A percentile compares a stretch with the other conserved stretches of the same genome.
phyloP scores from a whole-genome alignment of 1,140 invertebrate genomes.

The Laupala kohalensis region DNA sequence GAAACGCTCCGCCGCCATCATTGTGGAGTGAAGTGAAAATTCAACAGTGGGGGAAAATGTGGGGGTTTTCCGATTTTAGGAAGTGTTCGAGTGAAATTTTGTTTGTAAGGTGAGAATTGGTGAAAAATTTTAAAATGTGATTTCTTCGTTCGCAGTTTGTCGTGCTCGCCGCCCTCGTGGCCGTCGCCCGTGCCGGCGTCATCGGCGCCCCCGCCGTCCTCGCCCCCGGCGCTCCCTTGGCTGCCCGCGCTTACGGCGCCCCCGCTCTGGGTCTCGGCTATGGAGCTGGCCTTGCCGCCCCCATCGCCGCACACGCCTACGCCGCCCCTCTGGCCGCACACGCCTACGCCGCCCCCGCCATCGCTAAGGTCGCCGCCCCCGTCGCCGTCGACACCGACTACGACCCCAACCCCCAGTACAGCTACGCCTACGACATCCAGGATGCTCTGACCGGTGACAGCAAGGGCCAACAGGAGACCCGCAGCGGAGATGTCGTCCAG shows the following conservation, averaged over 20 bases:
- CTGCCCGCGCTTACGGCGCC: slow-evolving; percentile 3
- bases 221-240: slow-evolving; percentile 13
- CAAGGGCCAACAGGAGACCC: slow-evolving; percentile 13
- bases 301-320: slow-evolving; percentile 8
- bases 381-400: slow-evolving; percentile 13
- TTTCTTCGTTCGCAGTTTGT: slow-evolving; percentile 9
- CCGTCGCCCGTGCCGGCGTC: slow-evolving; percentile 14
- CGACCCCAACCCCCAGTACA: slow-evolving; percentile 10
- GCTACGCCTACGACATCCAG: slow-evolving; percentile 15
- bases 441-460: slow-evolving; percentile 21
- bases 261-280: too few relatives aligned
- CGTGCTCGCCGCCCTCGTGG: slow-evolving; percentile 15
- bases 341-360: slow-evolving; percentile 12
- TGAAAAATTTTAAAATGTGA: neutral
- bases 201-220: slow-evolving; percentile 14
- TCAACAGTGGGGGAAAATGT: neutral
- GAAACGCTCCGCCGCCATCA: neutral
- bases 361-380: slow-evolving; percentile 8
- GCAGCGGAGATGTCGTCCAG: slow-evolving; percentile 12
- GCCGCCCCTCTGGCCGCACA: slow-evolving; percentile 2
- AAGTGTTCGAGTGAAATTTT: neutral
- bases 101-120: neutral
- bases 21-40: neutral
- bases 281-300: too few relatives aligned
- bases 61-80: neutral